Evolutionary conservation across 2,888 invertebrate genomes (phyloP).

Genomic region (Seira musarum): DNA sequence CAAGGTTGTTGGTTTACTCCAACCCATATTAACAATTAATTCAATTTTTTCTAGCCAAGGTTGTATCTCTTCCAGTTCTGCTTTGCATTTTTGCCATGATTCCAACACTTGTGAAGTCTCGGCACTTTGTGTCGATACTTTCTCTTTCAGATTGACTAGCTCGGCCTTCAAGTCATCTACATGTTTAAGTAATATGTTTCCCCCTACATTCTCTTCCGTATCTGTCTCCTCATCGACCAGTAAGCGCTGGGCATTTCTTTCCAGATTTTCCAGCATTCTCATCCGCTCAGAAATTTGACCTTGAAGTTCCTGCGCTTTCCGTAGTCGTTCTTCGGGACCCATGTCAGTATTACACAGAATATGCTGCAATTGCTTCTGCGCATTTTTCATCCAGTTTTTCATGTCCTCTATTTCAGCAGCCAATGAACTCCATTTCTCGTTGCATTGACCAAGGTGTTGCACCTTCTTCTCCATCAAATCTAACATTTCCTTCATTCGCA

Average conservation of each 20-base stretch:
- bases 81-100: slow-evolving; percentile 67
- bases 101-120: slow-evolving; percentile 72
- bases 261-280: slow-evolving; percentile 81
- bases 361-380: slow-evolving; percentile 82
- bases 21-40: slow-evolving; percentile 78
- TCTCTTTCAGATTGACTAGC: slow-evolving; percentile 83
- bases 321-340: slow-evolving; percentile 88
- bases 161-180: slow-evolving; percentile 83
- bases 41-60: slow-evolving; percentile 94
- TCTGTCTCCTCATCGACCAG: slow-evolving; percentile 75
- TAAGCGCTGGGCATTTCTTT: slow-evolving; percentile 83
- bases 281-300: slow-evolving; percentile 84
- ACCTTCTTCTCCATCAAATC: slow-evolving; percentile 86
- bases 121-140: slow-evolving; percentile 84
- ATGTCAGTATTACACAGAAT: slow-evolving; percentile 81
- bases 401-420: slow-evolving; percentile 84
- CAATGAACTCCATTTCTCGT: slow-evolving; percentile 85
- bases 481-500: slow-evolving; percentile 82
- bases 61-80: slow-evolving; percentile 80
- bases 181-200: slow-evolving; percentile 77
- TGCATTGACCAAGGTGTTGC: slow-evolving; percentile 85
- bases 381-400: slow-evolving; percentile 86
- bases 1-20: slow-evolving; percentile 84
- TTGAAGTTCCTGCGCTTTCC: slow-evolving; percentile 83
- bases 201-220: slow-evolving; percentile 78